Percentiles rank a stretch among this genome's conserved stretches.
These are phyloP conservation scores for Phragmatobia fuliginosa DNA, from an alignment of 2,888 invertebrate genomes.

Conservation along the genomic window DNA sequence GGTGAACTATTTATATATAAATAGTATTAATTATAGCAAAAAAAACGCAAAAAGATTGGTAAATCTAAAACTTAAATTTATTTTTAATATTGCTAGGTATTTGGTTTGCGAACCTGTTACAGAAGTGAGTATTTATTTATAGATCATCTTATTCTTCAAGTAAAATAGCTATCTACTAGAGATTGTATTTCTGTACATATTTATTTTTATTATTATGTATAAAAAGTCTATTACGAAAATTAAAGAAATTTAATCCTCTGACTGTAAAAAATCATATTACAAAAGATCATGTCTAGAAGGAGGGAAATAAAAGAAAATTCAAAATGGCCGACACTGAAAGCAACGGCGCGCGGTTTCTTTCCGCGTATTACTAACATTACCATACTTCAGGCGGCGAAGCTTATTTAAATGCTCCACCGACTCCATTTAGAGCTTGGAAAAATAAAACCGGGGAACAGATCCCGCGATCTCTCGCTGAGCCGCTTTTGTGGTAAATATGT, in stretches of 20 bases:
- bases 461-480: conserved; percentile 84
- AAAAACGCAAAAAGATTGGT: no score
- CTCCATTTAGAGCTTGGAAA: conserved; percentile 87
- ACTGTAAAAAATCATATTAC: conserved; percentile 37
- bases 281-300: conserved; percentile 54
- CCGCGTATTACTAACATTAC: conserved; percentile 85
- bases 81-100: no score
- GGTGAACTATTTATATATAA: no score
- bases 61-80: no score
- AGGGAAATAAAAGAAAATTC: conserved; percentile 69
- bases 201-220: background rate
- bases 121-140: background rate
- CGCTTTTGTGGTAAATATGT: conserved; percentile 87
- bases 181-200: background rate
- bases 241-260: background rate
- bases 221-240: background rate
- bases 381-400: conserved; percentile 85
- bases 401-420: conserved; percentile 87
- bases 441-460: conserved; percentile 85
- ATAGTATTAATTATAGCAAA: no score
- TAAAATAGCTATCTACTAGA: no score
- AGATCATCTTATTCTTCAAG: background rate
- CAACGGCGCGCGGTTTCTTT: conserved; percentile 78
- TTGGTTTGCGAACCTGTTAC: background rate
- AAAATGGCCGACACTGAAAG: conserved; percentile 77